Evolutionary conservation across 2,113 vertebrate genomes (phyloP).

Genomic region (Scortum barcoo): DNA sequence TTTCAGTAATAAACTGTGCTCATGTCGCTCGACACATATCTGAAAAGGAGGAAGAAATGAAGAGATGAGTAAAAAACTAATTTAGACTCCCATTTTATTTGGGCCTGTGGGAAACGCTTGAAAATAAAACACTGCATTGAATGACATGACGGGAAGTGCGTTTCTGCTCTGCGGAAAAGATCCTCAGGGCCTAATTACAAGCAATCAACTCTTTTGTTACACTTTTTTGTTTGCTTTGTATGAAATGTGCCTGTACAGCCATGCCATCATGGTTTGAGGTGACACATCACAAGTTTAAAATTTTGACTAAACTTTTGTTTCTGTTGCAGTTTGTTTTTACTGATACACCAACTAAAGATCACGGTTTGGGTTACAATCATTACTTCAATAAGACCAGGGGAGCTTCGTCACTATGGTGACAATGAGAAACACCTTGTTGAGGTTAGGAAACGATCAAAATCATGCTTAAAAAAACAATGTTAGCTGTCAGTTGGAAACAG

Average conservation of each 20-base stretch:
- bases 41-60: slow-evolving; percentile 28
- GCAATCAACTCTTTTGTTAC: background rate
- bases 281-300: slow-evolving; percentile 3
- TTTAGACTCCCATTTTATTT: slow-evolving; percentile 31
- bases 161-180: slow-evolving; percentile 29
- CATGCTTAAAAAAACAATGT: background rate
- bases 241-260: slow-evolving; percentile 13
- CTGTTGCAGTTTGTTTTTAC: background rate
- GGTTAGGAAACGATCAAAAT: background rate
- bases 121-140: slow-evolving; percentile 32
- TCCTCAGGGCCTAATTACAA: slow-evolving; percentile 44
- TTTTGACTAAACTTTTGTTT: background rate
- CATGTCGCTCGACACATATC: slow-evolving; percentile 10
- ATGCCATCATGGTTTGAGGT: background rate
- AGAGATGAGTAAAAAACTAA: slow-evolving; percentile 37
- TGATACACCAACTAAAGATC: background rate
- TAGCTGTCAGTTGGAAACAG: background rate
- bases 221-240: background rate
- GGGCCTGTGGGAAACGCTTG: slow-evolving; percentile 28
- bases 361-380: background rate
- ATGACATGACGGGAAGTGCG: slow-evolving; percentile 32
- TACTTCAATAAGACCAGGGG: background rate
- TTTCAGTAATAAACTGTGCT: slow-evolving; percentile 9
- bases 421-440: background rate
- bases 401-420: background rate